Evolutionary conservation across 2,113 vertebrate species (phyloP).

Genomic region (Colinus virginianus): DNA sequence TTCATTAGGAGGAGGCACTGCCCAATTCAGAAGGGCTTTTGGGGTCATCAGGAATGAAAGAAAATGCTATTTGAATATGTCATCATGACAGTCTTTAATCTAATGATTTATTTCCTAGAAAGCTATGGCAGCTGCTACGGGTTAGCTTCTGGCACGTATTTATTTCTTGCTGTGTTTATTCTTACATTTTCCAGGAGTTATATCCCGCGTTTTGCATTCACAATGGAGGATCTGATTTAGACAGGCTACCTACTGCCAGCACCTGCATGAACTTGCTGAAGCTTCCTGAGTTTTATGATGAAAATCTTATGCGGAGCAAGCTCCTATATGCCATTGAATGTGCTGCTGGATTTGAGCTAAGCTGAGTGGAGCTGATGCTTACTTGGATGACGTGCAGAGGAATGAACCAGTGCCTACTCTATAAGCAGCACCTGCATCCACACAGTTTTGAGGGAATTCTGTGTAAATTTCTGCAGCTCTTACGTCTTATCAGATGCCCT

Average conservation of each 20-base stretch:
- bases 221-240: constrained; percentile 93
- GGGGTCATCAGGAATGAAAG: background rate
- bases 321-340: constrained; percentile 98
- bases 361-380: constrained; percentile 79
- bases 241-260: constrained; percentile 95
- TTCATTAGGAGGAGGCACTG: background rate
- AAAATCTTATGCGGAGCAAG: constrained; percentile 93
- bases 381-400: constrained; percentile 24
- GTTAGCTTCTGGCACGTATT: background rate
- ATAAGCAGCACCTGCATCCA: constrained; percentile 49
- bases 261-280: constrained; percentile 99
- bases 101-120: background rate
- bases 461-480: constrained; percentile 58
- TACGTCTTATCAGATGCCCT: constrained; percentile 49
- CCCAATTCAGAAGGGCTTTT: background rate
- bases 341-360: constrained; percentile 96
- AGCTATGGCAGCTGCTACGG: background rate
- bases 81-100: background rate
- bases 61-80: background rate
- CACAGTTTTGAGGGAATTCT: constrained; percentile 51
- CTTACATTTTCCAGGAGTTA: constrained; percentile 85
- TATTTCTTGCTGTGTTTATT: background rate
- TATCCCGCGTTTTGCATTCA: constrained; percentile 99
- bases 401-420: constrained; percentile 62
- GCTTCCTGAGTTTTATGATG: constrained; percentile 94